A percentile compares a stretch with the other conserved stretches of the same genome.
Evolutionary conservation across 2,797 vertebrate genomes (phyloP).

Genomic region (Sarcoramphus papa): DNA sequence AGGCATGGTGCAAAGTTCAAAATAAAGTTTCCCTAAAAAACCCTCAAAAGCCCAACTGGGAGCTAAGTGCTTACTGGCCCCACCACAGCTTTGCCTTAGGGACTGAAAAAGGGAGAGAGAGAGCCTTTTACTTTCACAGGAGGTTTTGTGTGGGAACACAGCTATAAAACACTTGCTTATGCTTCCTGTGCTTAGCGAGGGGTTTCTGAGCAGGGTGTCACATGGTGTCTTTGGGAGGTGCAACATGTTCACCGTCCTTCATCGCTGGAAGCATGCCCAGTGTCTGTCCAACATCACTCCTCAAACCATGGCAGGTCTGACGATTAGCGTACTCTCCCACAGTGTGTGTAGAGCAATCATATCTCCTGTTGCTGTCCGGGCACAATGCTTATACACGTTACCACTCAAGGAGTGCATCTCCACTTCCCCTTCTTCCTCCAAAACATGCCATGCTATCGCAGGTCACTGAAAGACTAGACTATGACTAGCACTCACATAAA

Average conservation of each 20-base stretch:
- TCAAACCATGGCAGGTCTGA: background rate
- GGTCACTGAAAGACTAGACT: background rate
- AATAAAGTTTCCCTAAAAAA: background rate
- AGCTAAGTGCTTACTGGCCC: background rate
- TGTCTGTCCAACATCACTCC: background rate
- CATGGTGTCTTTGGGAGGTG: background rate
- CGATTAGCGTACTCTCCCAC: background rate
- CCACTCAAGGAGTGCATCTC: background rate
- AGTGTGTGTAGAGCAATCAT: background rate
- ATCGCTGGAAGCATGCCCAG: background rate
- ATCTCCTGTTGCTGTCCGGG: background rate
- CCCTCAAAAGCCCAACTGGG: background rate
- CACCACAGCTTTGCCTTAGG: background rate
- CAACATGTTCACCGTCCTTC: background rate
- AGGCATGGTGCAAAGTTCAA: background rate
- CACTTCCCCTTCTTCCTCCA: background rate
- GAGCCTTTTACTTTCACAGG: background rate
- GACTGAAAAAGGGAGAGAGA: background rate
- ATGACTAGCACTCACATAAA: background rate
- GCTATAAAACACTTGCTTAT: background rate
- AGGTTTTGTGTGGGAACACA: background rate
- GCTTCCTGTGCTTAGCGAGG: accelerated
- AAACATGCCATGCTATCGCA: background rate
- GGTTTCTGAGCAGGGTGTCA: background rate
- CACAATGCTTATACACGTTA: background rate